These are phyloP conservation scores for Anthophora plumipes DNA, from an alignment of 2,888 invertebrate species.

Conservation along the genomic window DNA sequence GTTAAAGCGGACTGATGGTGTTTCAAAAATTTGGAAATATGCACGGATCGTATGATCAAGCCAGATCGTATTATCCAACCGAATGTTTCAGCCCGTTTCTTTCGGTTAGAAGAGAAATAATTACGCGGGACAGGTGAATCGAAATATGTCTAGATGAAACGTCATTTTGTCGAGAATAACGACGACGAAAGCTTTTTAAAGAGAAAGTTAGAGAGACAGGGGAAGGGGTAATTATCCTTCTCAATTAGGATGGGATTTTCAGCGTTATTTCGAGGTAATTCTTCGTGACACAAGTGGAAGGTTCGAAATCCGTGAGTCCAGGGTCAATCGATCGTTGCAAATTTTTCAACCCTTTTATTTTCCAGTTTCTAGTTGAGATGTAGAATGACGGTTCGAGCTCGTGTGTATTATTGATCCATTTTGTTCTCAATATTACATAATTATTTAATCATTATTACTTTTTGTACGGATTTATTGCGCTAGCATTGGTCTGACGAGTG, in stretches of 20 bases:
- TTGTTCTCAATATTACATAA: too few species aligned
- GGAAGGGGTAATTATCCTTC: not conserved
- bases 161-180: not conserved
- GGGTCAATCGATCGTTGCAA: too few species aligned
- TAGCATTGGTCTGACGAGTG: too few species aligned
- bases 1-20: not conserved
- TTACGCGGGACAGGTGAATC: not conserved
- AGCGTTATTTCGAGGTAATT: slow-evolving; percentile 6
- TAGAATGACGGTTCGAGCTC: too few species aligned
- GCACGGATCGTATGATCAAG: not conserved
- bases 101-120: too few species aligned
- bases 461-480: too few species aligned
- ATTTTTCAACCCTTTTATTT: too few species aligned
- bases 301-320: not conserved
- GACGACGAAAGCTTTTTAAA: not conserved
- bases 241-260: not conserved
- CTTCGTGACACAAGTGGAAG: not conserved
- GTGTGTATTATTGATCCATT: too few species aligned
- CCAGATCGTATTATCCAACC: not conserved
- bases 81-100: not conserved
- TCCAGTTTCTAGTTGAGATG: too few species aligned
- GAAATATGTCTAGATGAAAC: not conserved
- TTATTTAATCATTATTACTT: too few species aligned
- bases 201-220: too few species aligned
- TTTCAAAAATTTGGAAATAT: not conserved